Evolutionary conservation across 2,888 invertebrate species (phyloP).

Genomic region (Iselma pallidipennis): DNA sequence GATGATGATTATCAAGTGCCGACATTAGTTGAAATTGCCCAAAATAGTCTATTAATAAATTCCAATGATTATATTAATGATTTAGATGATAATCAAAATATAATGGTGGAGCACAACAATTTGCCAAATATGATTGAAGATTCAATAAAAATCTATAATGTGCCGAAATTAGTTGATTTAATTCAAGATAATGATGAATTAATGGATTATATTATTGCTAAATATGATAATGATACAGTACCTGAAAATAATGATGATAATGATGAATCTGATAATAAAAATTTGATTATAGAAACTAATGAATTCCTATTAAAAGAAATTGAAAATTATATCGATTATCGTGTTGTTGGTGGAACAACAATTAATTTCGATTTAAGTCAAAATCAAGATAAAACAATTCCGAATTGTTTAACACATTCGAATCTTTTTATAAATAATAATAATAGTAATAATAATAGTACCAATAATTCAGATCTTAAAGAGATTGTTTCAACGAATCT

Average conservation of each 20-base stretch:
- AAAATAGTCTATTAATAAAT: background rate
- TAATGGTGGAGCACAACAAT: background rate
- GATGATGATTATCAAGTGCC: slow-evolving; percentile 11
- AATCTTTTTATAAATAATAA: slow-evolving; percentile 44
- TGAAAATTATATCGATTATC: slow-evolving; percentile 22
- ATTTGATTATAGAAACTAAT: slow-evolving; percentile 11
- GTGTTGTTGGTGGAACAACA: background rate
- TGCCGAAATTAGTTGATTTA: slow-evolving; percentile 46
- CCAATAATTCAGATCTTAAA: slow-evolving; percentile 12
- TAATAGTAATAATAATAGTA: slow-evolving; percentile 35
- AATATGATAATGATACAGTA: slow-evolving; percentile 35
- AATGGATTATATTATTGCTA: slow-evolving; percentile 44
- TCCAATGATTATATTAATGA: too few species aligned
- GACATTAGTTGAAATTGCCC: background rate
- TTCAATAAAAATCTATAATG: slow-evolving; percentile 22
- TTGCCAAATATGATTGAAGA: slow-evolving; percentile 16
- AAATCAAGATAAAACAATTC: slow-evolving; percentile 44
- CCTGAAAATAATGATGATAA: slow-evolving; percentile 4
- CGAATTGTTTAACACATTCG: slow-evolving; percentile 47
- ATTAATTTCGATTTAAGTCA: slow-evolving; percentile 46
- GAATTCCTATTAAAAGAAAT: slow-evolving; percentile 27
- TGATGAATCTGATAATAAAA: background rate
- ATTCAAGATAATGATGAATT: slow-evolving; percentile 46
- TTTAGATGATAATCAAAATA: background rate
- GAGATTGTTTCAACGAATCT: slow-evolving; percentile 12